A percentile compares a stretch with the other conserved stretches of the same genome.
These are phyloP conservation scores for Acarapis woodi DNA, from an alignment of 1,140 invertebrate species.

Conservation along the genomic window DNA sequence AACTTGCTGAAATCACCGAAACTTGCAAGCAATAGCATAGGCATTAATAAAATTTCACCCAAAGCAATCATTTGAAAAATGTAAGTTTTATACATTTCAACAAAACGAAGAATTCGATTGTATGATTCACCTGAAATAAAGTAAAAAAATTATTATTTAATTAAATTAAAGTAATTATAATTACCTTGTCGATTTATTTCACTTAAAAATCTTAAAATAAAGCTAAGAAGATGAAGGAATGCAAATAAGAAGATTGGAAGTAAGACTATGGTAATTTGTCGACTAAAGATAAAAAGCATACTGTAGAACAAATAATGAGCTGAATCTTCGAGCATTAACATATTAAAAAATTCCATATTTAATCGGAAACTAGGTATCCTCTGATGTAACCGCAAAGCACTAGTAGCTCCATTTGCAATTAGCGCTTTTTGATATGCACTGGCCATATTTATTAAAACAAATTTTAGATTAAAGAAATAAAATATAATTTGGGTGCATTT, in stretches of 20 bases:
- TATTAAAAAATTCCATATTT: constrained; percentile 38
- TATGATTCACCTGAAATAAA: constrained; percentile 11
- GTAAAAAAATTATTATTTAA: constrained; percentile 4
- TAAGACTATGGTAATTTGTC: constrained; percentile 59
- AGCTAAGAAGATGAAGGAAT: constrained; percentile 59
- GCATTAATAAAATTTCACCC: constrained; percentile 9
- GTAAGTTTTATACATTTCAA: constrained; percentile 5
- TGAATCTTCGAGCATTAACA: constrained; percentile 61
- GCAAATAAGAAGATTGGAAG: constrained; percentile 65
- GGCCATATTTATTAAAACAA: too few relatives aligned
- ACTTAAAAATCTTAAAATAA: constrained; percentile 55
- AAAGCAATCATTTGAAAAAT: constrained; percentile 9
- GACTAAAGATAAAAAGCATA: constrained; percentile 61
- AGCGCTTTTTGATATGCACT: constrained; percentile 57
- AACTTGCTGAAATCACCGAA: constrained; percentile 4
- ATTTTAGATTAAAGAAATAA: neutral
- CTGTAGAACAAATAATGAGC: constrained; percentile 86
- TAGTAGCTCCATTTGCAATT: constrained; percentile 65
- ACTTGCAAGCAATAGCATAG: constrained; percentile 6
- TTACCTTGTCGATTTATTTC: constrained; percentile 30
- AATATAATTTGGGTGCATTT: constrained; percentile 17
- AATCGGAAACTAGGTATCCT: constrained; percentile 40
- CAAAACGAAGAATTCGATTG: constrained; percentile 12
- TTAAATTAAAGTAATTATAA: constrained; percentile 7
- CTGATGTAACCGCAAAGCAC: constrained; percentile 71